Evolutionary conservation across 2,113 vertebrate genomes (phyloP), one percentile per base, ranked within the genome.

Genomic region (Guaruba guarouba): DNA sequence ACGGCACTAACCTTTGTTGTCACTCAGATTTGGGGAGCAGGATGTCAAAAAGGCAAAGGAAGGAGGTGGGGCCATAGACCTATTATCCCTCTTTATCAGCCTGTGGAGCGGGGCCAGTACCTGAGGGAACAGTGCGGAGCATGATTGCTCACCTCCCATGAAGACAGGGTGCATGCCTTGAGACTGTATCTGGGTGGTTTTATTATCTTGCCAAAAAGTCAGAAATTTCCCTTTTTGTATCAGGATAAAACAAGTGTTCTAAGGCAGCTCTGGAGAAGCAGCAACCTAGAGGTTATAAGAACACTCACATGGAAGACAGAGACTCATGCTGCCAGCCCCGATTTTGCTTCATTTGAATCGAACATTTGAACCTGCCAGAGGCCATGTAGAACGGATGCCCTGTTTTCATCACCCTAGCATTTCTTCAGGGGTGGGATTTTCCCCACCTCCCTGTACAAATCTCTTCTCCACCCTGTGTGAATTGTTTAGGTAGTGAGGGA

Each of bases 111-210:
- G 93, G 93, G 95, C 95, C 96, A 96, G 95, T 82, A 92, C 95
- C 95, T 57, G 93, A 96, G 95, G 96, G 96, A 96, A 96, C 13
- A 78, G 67, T 1, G 4, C 82, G 80, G 81, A 90, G 74, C 3
- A 3, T 80, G 88, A 95, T 96, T 95, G 88, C 92, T 95, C 91
- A 94, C 95, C 95, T 96, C 95, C 96, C 95, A 95, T 76, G 95
- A 73, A 97, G 96, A 95, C 49, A 94, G 29, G 48, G 82, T 93
- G 80, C 80, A 57, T 96, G 90, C 92, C 71, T 95, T 91, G 41
- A 92, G 91, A 94, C 54, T 94, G 88, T 87, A 97, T 73, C 94
- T 97, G 94, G 96, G 96, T 96, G 94, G 95, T 97, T 96, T 95
- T 74, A 85, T 55, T 86, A 91, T 63, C 54, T 68, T 96, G 94